Evolutionary conservation across 1,140 invertebrate genomes (phyloP).

Genomic region (Ephestia elutella): DNA sequence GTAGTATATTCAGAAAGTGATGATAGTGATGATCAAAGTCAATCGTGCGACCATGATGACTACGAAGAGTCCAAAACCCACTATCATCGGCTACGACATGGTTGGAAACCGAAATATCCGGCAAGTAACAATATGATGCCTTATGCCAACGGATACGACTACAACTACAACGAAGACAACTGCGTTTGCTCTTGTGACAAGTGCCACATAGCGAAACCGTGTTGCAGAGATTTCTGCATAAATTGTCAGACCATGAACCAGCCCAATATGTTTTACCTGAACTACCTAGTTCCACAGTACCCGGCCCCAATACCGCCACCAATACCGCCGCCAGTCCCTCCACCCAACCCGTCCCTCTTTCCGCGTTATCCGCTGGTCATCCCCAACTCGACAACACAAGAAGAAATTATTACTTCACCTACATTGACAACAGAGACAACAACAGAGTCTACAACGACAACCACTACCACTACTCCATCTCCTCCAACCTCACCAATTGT

Average conservation of each 20-base stretch:
- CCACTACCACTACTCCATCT: background rate
- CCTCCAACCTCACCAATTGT: background rate
- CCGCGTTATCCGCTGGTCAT: background rate
- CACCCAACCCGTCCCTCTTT: no score
- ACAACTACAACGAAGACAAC: background rate
- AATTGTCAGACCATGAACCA: background rate
- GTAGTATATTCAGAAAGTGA: background rate
- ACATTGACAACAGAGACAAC: background rate
- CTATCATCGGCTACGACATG: background rate
- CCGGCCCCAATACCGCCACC: background rate
- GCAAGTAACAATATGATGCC: background rate
- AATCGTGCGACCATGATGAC: background rate
- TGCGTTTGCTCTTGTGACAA: background rate
- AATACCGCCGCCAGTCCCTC: background rate
- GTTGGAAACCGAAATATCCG: background rate
- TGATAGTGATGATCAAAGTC: background rate
- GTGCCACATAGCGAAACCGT: background rate
- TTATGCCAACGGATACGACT: slow-evolving; percentile 3
- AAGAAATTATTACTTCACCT: background rate
- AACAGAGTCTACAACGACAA: background rate
- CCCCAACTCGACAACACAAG: background rate
- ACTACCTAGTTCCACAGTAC: background rate
- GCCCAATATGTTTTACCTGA: background rate
- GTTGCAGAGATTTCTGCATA: background rate
- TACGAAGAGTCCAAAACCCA: background rate